phyloP scores from a whole-genome alignment of 2,797 vertebrate genomes.

The Catamblyrhynchus diadema region DNA sequence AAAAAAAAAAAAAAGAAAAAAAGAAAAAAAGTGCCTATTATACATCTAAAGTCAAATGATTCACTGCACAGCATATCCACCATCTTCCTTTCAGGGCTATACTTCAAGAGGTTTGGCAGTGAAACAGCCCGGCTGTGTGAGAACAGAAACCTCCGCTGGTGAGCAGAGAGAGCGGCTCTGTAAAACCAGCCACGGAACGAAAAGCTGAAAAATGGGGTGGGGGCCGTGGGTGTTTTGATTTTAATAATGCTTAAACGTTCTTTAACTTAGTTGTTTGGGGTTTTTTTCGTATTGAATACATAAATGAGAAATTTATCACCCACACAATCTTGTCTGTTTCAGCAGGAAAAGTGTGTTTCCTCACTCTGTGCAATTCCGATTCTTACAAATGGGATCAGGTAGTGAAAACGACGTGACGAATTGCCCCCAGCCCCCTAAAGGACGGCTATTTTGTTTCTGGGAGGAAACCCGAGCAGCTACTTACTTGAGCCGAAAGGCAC shows the following conservation, averaged over 20 bases:
- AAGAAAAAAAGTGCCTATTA: neutral
- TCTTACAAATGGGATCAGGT: neutral
- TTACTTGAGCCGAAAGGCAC: neutral
- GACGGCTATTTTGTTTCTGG: no score
- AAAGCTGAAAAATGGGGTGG: neutral
- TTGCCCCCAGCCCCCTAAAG: neutral
- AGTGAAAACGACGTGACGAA: neutral
- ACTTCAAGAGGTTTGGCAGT: constrained; percentile 22
- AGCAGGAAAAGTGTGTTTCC: neutral
- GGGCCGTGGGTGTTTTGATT: neutral
- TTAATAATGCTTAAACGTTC: neutral
- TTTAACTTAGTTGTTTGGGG: neutral
- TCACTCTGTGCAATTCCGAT: neutral
- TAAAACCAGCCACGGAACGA: neutral
- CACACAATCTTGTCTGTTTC: neutral
- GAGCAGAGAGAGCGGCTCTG: neutral
- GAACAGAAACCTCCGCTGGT: neutral
- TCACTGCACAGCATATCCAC: neutral
- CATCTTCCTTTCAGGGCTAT: constrained; percentile 37
- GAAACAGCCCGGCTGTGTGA: neutral
- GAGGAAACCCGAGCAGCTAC: neutral
- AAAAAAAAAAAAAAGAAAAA: neutral
- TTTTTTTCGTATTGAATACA: neutral
- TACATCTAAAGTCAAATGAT: neutral
- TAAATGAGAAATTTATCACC: neutral